These are phyloP conservation scores for Trichopoda pennipes DNA, from an alignment of 2,888 invertebrate species.

Conservation along the genomic window DNA sequence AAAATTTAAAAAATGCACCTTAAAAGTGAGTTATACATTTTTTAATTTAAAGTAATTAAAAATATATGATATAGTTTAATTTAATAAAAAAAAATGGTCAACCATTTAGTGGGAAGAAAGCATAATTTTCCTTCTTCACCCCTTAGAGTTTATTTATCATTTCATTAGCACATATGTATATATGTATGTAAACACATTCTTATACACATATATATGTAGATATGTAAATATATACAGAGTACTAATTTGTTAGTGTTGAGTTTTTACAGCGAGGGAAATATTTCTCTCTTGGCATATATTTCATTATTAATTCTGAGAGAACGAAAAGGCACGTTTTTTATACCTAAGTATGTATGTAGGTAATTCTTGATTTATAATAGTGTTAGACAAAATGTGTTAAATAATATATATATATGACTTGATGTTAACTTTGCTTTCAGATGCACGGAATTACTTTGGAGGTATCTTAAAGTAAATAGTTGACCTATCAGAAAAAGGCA, in stretches of 20 bases:
- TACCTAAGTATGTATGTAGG: no score
- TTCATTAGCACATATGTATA: no score
- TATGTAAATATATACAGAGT: no score
- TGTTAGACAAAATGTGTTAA: no score
- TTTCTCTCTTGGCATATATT: no score
- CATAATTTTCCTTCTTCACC: constrained; percentile 8
- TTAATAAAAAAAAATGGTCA: constrained; percentile 36
- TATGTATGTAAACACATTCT: no score
- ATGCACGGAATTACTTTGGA: no score
- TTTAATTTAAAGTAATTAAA: background rate
- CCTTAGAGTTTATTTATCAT: background rate
- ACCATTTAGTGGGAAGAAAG: constrained; percentile 34
- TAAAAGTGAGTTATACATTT: constrained; percentile 44
- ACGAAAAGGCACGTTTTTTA: background rate
- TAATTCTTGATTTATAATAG: no score
- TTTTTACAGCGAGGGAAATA: background rate
- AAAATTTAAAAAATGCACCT: constrained; percentile 36
- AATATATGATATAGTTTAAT: background rate
- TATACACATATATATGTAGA: no score
- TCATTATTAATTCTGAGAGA: background rate
- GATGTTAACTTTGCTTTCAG: no score
- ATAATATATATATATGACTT: background rate
- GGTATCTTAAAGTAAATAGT: no score
- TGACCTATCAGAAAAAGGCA: no score
- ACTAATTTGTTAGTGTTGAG: background rate